Evolutionary conservation across 2,888 invertebrate genomes (phyloP).

Genomic region (Tachina lurida): DNA sequence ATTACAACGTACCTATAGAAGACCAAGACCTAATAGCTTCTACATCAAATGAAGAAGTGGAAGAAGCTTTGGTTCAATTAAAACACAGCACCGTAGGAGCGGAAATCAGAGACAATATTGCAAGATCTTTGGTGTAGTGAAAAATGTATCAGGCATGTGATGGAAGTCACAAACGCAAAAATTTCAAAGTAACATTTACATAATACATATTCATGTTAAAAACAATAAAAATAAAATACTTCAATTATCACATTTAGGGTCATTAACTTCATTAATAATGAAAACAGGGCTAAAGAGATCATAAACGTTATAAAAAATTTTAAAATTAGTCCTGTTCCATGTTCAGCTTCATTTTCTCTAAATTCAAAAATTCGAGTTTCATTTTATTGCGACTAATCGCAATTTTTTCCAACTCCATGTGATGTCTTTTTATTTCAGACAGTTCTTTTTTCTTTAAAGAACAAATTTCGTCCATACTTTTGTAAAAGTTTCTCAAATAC

Average conservation of each 20-base stretch:
- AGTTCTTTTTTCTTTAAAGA: slow-evolving; percentile 39
- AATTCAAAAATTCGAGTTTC: slow-evolving; percentile 43
- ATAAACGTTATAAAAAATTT: not conserved
- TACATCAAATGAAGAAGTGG: slow-evolving; percentile 13
- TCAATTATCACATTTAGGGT: not conserved
- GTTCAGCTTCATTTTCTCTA: slow-evolving; percentile 35
- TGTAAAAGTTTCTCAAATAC: slow-evolving; percentile 23
- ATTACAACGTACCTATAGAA: slow-evolving; percentile 15
- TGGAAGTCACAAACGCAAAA: no score
- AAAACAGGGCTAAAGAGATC: not conserved
- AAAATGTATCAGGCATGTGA: not conserved
- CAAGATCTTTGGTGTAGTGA: slow-evolving; percentile 30
- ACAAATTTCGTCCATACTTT: slow-evolving; percentile 25
- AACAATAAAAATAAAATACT: slow-evolving; percentile 14
- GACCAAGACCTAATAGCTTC: not conserved
- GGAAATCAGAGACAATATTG: slow-evolving; percentile 44
- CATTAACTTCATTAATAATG: no score
- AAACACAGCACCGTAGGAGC: slow-evolving; percentile 13
- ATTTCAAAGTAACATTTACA: no score
- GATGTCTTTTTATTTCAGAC: slow-evolving; percentile 26
- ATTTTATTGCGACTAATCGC: slow-evolving; percentile 24
- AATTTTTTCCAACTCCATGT: slow-evolving; percentile 29
- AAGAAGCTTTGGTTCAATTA: not conserved
- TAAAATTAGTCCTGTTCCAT: slow-evolving; percentile 4
- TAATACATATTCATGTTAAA: slow-evolving; percentile 3